Base-by-base conservation (phyloP, 2,888 invertebrate genomes). In the Chelonus formosanus region DNA sequence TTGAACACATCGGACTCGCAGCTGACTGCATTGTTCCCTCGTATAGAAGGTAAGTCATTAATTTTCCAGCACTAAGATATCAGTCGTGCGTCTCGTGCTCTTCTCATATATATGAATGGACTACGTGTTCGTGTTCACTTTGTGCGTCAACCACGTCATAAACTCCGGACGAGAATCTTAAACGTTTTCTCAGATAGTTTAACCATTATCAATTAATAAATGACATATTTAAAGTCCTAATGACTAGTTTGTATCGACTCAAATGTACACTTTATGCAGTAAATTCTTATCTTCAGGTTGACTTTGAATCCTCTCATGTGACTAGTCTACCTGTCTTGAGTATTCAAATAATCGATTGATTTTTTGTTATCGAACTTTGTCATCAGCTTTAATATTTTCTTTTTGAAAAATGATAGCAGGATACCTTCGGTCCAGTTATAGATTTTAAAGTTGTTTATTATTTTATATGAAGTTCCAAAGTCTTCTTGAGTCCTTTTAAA, bases 1-100 rank as follows among this genome's bases (percentile, higher is more conserved):
- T 36, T 5, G 36, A 20, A 58, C 44, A 57, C 57, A 48, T 52
- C 53, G 35, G 45, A 34, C 36, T 62, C 72, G 73, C 78, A 78
- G 77, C 76, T 77, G 78, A 79, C 78, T 76, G 75, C 78, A 78
- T 79, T 79, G 79, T 82, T 82, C 78, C 78, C 75, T 57, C 64
- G 58, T 74, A 20, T 20, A 74, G 78, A 77, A 74, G 78, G 77
- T 75, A 76, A 77, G 80, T 83, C 82, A 82, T 82, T 83, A 82
- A 83, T 82, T 82, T 80, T 75, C 76, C 78, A 47, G 45, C 43
- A 50, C 31, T 43, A 47, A 32, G 57, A 66, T 55, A 54, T 57
- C 56, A 5, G 10, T 45, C 56, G 31, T 36, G 40, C 48, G 10
- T 31, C 50, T 55, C 43, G 32, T 48, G 47, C 45, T 35, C 45